A percentile compares a stretch with the other conserved stretches of the same genome.
phyloP scores from a whole-genome alignment of 2,888 invertebrate species.

The Chaetoderma sp. region DNA sequence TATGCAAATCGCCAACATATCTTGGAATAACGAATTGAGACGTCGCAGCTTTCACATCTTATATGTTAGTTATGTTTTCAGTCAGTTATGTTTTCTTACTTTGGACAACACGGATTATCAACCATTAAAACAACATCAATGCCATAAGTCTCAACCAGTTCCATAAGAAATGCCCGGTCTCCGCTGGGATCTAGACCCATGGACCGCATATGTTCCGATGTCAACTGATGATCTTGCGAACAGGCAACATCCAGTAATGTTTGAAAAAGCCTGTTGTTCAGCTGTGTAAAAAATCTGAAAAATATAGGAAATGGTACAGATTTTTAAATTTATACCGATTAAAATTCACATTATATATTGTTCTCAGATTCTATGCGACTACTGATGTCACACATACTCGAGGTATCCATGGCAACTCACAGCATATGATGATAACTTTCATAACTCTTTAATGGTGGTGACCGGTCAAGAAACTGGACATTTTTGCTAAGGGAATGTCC shows the following conservation, averaged over 20 bases:
- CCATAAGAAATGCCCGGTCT: slow-evolving; percentile 68
- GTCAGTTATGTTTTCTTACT: too few relatives aligned
- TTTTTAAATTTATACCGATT: background rate
- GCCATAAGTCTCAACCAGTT: slow-evolving; percentile 69
- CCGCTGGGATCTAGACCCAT: slow-evolving; percentile 69
- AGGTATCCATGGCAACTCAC: too few relatives aligned
- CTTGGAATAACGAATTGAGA: too few relatives aligned
- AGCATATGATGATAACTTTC: too few relatives aligned
- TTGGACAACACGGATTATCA: slow-evolving; percentile 69
- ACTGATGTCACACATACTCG: too few relatives aligned
- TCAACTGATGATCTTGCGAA: slow-evolving; percentile 66
- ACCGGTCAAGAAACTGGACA: too few relatives aligned
- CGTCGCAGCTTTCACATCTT: too few relatives aligned
- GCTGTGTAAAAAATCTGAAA: slow-evolving; percentile 68
- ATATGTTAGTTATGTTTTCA: too few relatives aligned
- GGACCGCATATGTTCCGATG: slow-evolving; percentile 67
- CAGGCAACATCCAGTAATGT: slow-evolving; percentile 67
- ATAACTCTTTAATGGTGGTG: too few relatives aligned
- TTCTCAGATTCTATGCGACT: background rate
- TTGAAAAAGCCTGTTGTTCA: slow-evolving; percentile 67
- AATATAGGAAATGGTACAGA: too few relatives aligned
- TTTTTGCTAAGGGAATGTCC: too few relatives aligned
- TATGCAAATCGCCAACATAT: too few relatives aligned
- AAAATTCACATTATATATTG: background rate
- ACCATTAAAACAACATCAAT: slow-evolving; percentile 69